Evolutionary conservation across 2,797 vertebrate species (phyloP), one percentile per base, ranked within the genome.

Genomic region (Anguilla obscura): DNA sequence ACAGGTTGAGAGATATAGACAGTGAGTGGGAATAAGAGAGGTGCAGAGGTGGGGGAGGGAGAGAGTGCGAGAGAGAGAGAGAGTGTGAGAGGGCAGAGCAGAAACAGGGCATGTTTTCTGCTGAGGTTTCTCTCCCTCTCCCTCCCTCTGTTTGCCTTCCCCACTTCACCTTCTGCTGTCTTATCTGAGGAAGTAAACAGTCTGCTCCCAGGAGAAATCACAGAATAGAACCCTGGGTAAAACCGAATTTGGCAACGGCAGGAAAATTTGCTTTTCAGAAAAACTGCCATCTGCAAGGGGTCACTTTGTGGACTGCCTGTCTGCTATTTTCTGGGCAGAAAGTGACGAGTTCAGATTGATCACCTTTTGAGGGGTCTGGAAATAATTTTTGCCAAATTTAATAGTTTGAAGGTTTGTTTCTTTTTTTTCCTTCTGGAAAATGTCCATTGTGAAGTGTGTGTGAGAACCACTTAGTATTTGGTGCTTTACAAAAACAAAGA

Each of bases 141-240:
- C 30, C 63, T 85, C 66, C 83, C 50, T 50, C 52, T 33, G 54
- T 85, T 84, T 85, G 63, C 89, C 86, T 89, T 84, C 63, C 89
- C 90, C 58, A 36, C 66, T 74, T 50, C 10, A 52, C 6, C 86
- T 88, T 87, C 89, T 88, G 88, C 90, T 48, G 40, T 76, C 86
- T 91, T 91, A 92, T 93, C 92, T 89, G 89, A 82, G 85, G 88
- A 89, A 82, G 88, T 89, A 90, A 93, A 92, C 86, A 91, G 88
- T 27, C 58, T 21, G 60, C 56, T 60, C 33, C 33, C 85, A 45
- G 60, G 56, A 14, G 27, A n/a, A 86, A 66, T 66, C 60, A 54
- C 50, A 56, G 50, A 30, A 27, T 18, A 58, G 50, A 58, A 82
- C 40, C 24, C 45, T 12, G 45, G 45, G 79, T 50, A 50, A 48